Base-by-base conservation (phyloP, 2,888 invertebrate genomes). In the Rhimphoctona megacephalus region DNA sequence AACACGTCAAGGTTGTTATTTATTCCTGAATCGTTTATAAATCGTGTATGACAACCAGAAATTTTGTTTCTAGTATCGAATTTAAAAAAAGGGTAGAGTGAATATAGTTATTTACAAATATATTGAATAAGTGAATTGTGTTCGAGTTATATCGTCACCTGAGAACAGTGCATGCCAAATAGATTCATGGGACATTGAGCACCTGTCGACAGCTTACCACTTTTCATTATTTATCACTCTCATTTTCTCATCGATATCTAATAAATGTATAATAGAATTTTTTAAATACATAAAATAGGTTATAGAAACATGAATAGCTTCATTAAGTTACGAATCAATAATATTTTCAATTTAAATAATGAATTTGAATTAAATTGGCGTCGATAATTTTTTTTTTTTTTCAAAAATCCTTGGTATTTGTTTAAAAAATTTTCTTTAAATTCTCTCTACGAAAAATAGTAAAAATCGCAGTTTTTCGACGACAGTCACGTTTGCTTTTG, bases 191-290 rank as follows among this genome's bases (percentile, higher is more conserved):
- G 88, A 88, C 77, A 82, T 46, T 43, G 77, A 52, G 72, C 88
- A 88, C 87, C 88, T 88, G 88, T 88, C 81, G 85, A 67, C 70
- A 66, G 83, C 83, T 85, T 87, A 84, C 81, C 81, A 39, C 78
- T 81, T 87, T 49, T 57, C 43, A 88, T 87, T 85, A 88, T 88
- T 87, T 80, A 85, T 85, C 82, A 64, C 67, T 84, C 83, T 87
- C 85, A 88, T 85, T 88, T 80, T 81, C 70, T 30, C 54, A 52
- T 66, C 25, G 74, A 78, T 73, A 80, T 52, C 67, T 46, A 33
- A 4, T 33, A 69, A n/a, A 61, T 33, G 33, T 70, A 17, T 25
- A 70, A 52, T 67, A 17, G 2, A 33, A 11, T 39, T 19, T 33
- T 66, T 22, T 52, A 22, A 19, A 22, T 25, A 17, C 69, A 61